These are phyloP conservation scores for Arizona elegans DNA, from an alignment of 2,113 vertebrate species.

Conservation along the genomic window DNA sequence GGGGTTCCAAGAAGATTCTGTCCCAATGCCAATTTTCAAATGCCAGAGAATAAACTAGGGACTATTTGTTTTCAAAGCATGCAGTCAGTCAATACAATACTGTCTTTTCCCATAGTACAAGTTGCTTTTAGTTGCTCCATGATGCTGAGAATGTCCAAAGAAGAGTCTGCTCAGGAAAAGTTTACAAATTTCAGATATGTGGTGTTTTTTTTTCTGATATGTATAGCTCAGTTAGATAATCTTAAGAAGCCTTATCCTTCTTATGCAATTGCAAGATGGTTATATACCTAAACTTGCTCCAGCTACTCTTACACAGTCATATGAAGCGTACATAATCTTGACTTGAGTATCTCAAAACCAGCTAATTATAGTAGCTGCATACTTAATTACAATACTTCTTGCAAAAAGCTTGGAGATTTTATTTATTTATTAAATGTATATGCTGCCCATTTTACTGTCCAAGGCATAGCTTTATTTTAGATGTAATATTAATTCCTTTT, in stretches of 20 bases:
- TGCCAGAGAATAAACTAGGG: not conserved
- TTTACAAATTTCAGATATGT: not conserved
- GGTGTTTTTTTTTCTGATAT: not conserved
- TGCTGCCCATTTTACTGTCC: not conserved
- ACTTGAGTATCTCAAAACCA: not conserved
- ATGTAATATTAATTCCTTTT: not conserved
- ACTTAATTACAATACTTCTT: not conserved
- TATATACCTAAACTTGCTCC: not conserved
- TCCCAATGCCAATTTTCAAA: not conserved
- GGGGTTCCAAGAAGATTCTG: not conserved
- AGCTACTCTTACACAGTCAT: not conserved
- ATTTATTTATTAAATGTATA: not conserved
- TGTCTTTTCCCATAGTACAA: not conserved
- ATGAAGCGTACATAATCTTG: not conserved
- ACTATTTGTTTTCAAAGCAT: not conserved
- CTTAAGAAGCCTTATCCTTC: not conserved
- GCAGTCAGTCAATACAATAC: not conserved
- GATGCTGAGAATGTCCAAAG: not conserved
- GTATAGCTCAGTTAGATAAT: not conserved
- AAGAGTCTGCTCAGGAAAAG: not conserved
- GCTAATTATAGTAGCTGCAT: not conserved
- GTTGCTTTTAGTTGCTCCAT: not conserved
- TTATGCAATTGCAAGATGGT: not conserved
- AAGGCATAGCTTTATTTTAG: not conserved
- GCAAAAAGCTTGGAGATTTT: not conserved